Base-by-base conservation (phyloP, 1,140 invertebrate genomes). In the Drosophila sproati region DNA sequence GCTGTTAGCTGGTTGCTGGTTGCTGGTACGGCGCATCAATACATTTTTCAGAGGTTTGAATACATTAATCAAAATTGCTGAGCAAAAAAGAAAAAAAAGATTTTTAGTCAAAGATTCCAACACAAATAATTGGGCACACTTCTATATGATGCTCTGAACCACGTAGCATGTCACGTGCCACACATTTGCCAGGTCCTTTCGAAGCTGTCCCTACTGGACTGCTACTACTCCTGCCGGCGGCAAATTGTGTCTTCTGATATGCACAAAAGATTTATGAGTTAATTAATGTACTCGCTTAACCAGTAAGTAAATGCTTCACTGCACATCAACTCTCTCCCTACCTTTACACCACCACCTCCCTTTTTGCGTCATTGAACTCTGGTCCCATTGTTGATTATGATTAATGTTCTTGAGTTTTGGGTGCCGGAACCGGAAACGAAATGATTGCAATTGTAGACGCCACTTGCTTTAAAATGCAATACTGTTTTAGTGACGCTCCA, bases 201-300 rank as follows among this genome's bases (percentile, higher is more conserved):
- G 45, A 50, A 29, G 47, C 60, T 62, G 60, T 62, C 34, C 34
- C 6, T 29, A 48, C n/a, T 31, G 20, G 28, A 3, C n/a, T 20
- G 20, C 31, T 31, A 28, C 60, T n/a, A n/a, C 35, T 51, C 34
- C 56, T 35, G 55, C 64, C 64, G 54, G 34, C 39, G 39, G 41
- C 82, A 87, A 86, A 82, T 86, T 87, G 79, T 82, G 83, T 82
- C 82, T 73, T 85, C 79, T 69, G 83, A 87, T 87, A 80, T 82
- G 77, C 82, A 77, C 72, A 77, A 82, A 88, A 88, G 82, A 87
- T 88, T 87, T 87, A 87, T 87, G 83, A 87, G 82, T 80, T 87
- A 87, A 87, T 87, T 87, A 87, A 87, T 87, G 73, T 87, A 69
- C 69, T 74, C 69, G 66, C 48, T 45, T 20, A 35, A 56, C 39